Evolutionary conservation across 2,888 invertebrate genomes (phyloP).

Genomic region (Caradrina clavipalpis): DNA sequence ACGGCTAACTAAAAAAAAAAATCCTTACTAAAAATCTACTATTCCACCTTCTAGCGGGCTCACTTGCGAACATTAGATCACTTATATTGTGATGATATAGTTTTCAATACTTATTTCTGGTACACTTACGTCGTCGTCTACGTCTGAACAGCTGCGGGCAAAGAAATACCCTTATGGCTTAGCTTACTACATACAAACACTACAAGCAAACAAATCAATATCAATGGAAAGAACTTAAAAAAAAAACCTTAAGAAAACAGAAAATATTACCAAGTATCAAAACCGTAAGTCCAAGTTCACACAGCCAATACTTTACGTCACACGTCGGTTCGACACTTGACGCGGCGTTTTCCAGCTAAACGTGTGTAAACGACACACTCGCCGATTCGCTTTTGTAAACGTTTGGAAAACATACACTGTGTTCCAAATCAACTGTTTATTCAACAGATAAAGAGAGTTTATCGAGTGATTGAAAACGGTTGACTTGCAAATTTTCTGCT

Average conservation of each 20-base stretch:
- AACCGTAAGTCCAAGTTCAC: conserved; percentile 8
- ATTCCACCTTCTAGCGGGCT: too few species aligned
- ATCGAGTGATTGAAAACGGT: conserved; percentile 32
- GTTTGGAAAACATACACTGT: conserved; percentile 35
- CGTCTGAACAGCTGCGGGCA: too few species aligned
- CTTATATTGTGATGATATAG: too few species aligned
- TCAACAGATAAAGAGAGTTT: conserved; percentile 32
- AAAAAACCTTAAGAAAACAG: not conserved
- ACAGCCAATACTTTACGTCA: conserved; percentile 60
- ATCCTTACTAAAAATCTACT: too few species aligned
- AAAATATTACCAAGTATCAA: conserved; percentile 51
- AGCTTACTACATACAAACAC: not conserved
- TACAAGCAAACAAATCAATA: not conserved
- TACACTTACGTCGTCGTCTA: too few species aligned
- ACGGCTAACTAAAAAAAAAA: too few species aligned
- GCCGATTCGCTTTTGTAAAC: conserved; percentile 34
- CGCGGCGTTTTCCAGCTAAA: conserved; percentile 49
- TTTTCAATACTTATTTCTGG: too few species aligned
- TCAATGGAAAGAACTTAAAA: too few species aligned
- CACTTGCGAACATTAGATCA: too few species aligned
- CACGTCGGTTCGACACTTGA: conserved; percentile 57
- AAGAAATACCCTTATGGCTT: too few species aligned
- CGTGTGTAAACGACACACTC: conserved; percentile 34
- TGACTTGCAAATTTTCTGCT: conserved; percentile 10
- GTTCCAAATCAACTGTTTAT: conserved; percentile 44